Conservation (phyloP, 1,140 invertebrate species). For the Procambarus virginalis region DNA sequence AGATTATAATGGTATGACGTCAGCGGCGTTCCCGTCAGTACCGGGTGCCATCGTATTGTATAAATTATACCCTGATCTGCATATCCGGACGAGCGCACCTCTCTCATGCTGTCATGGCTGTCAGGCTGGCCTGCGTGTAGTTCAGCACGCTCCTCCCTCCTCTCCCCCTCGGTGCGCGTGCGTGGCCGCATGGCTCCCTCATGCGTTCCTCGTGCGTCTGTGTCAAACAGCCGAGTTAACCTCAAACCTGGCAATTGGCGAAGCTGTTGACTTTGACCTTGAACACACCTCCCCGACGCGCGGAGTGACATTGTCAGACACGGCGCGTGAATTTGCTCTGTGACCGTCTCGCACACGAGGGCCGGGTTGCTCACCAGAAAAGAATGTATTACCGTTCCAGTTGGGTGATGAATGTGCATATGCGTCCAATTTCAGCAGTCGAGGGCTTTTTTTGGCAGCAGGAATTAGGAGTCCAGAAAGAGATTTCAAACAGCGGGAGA, state of each 20-base stretch:
- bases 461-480: background rate
- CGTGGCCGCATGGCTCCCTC: background rate
- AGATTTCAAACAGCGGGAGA: background rate
- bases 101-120: background rate
- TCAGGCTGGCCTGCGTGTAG: too few relatives aligned
- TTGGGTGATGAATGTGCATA: background rate
- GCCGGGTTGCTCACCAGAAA: background rate
- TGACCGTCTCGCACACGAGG: background rate
- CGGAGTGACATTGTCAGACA: too few relatives aligned
- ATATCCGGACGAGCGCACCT: background rate
- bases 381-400: background rate
- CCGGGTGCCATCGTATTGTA: slow-evolving; percentile 4
- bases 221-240: too few relatives aligned
- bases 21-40: background rate
- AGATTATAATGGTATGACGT: background rate
- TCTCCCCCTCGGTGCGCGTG: background rate
- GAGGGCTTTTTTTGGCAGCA: background rate
- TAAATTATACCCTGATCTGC: background rate
- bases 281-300: too few relatives aligned
- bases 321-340: too few relatives aligned
- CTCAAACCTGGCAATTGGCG: too few relatives aligned
- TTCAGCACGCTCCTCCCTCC: too few relatives aligned
- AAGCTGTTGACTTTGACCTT: too few relatives aligned
- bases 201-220: too few relatives aligned
- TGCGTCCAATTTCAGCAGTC: background rate